Evolutionary conservation across 2,888 invertebrate genomes (phyloP).

Genomic region (Scaptomyza caliginosa): DNA sequence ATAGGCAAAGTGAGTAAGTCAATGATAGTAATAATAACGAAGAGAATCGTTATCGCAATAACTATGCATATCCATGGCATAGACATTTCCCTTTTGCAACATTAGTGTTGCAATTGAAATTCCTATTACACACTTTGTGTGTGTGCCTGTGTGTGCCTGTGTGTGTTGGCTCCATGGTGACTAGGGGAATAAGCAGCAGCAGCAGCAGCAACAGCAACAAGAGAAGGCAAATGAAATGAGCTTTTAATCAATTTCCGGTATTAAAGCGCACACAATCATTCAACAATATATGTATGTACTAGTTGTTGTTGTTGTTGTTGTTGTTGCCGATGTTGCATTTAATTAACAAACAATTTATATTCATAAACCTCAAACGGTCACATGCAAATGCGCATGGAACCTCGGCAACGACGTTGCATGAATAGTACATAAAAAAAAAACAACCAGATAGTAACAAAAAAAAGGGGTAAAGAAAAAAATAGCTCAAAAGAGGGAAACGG

Average conservation of each 20-base stretch:
- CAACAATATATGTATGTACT: slow-evolving; percentile 27
- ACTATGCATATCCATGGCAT: slow-evolving; percentile 38
- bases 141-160: no score
- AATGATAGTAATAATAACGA: slow-evolving; percentile 3
- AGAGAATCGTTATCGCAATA: slow-evolving; percentile 23
- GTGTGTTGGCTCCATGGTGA: no score
- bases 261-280: slow-evolving; percentile 63
- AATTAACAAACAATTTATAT: slow-evolving; percentile 80
- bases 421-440: slow-evolving; percentile 29
- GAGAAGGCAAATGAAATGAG: slow-evolving; percentile 68
- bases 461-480: slow-evolving; percentile 12
- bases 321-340: slow-evolving; percentile 67
- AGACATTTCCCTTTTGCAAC: slow-evolving; percentile 49
- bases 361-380: slow-evolving; percentile 76
- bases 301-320: slow-evolving; percentile 25
- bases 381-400: slow-evolving; percentile 66
- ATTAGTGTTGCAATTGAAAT: slow-evolving; percentile 36
- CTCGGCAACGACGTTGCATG: slow-evolving; percentile 34
- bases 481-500: slow-evolving; percentile 5
- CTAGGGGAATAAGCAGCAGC: slow-evolving; percentile 33
- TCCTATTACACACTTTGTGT: slow-evolving; percentile 29
- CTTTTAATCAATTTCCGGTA: slow-evolving; percentile 78
- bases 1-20: slow-evolving; percentile 22
- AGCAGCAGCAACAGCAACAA: slow-evolving; percentile 26
- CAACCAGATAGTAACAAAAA: slow-evolving; percentile 1